Base-by-base conservation (phyloP, 2,113 vertebrate genomes). In the Antennarius striatus region DNA sequence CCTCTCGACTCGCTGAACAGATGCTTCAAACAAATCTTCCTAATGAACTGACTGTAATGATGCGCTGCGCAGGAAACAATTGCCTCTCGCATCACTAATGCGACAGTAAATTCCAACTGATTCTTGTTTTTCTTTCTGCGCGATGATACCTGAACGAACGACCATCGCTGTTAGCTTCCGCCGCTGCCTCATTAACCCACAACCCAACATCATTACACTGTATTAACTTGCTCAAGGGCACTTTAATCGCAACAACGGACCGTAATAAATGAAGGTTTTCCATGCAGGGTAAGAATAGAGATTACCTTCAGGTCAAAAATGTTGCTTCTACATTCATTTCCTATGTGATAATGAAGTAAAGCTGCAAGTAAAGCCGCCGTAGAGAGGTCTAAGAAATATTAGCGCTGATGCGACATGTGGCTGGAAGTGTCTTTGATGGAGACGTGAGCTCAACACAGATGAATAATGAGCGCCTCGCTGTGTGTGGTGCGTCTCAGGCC, bases 301-400 rank as follows among this genome's bases (percentile, higher is more conserved):
- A 56, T 48, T 28, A 69, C 63, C 43, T 61, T 62, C 32, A 36
- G 58, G 54, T 51, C 32, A n/a, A 30, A 22, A 71, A 6, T 61
- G 17, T 45, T 10, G 55, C 79, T 32, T 17, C 52, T 45, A 48
- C 43, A 59, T 66, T 15, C 56, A 30, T 17, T 67, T 40, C 36
- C 45, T 9, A 10, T 56, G 10, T 29, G 46, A 59, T 64, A 79
- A 72, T 75, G 61, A 74, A 29, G 22, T 45, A 73, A 78, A 78
- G 68, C 57, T 68, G 69, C 66, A 54, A 46, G 53, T 13, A 70
- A 75, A 72, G 60, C 61, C 68, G 68, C 56, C 39, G 86, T 39
- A 9, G 86, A 84, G 68, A 68, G 81, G 81, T 63, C 77, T 79
- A 84, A 65, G 53, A 45, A 79, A 57, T 75, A 77, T 84, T 73